A percentile compares a stretch with the other conserved stretches of the same genome.
phyloP scores from a whole-genome alignment of 2,888 invertebrate species.

The Ischnura elegans region DNA sequence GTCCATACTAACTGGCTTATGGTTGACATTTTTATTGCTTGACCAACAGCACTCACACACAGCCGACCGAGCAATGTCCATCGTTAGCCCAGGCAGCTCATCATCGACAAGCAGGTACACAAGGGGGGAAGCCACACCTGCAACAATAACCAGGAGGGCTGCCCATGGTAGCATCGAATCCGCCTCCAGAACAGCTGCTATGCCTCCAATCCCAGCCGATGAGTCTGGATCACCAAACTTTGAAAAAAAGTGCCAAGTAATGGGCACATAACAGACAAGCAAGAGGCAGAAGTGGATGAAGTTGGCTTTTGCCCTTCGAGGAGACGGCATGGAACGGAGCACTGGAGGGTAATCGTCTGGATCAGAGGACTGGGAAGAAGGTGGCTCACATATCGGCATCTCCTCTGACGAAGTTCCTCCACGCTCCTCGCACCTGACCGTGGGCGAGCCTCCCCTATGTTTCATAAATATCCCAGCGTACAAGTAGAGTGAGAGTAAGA shows the following conservation, averaged over 20 bases:
- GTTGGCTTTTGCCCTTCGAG: conserved; percentile 40
- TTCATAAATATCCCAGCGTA: conserved; percentile 29
- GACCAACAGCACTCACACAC: conserved; percentile 47
- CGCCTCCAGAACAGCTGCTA: conserved; percentile 37
- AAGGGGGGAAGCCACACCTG: conserved; percentile 48
- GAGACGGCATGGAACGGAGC: conserved; percentile 26
- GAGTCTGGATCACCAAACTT: not conserved
- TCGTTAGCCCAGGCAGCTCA: conserved; percentile 49
- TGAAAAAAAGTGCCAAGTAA: conserved; percentile 25
- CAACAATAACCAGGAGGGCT: conserved; percentile 60
- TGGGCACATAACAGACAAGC: conserved; percentile 36
- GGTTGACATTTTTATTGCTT: conserved; percentile 32
- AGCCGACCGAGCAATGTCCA: conserved; percentile 37
- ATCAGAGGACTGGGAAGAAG: conserved; percentile 43
- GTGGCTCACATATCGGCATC: conserved; percentile 50
- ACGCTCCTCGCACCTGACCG: conserved; percentile 11
- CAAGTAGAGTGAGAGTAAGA: conserved; percentile 33
- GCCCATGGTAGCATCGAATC: conserved; percentile 65
- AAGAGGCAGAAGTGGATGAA: conserved; percentile 57
- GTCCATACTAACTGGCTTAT: conserved; percentile 50
- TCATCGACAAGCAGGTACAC: conserved; percentile 67
- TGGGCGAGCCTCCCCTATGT: conserved; percentile 4
- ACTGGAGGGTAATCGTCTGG: conserved; percentile 54
- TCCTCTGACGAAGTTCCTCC: conserved; percentile 17
- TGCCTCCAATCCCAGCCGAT: not conserved